Percentiles rank a stretch among this genome's conserved stretches.
These are phyloP conservation scores for Calypte anna DNA, from an alignment of 2,113 vertebrate genomes.

Conservation along the genomic window DNA sequence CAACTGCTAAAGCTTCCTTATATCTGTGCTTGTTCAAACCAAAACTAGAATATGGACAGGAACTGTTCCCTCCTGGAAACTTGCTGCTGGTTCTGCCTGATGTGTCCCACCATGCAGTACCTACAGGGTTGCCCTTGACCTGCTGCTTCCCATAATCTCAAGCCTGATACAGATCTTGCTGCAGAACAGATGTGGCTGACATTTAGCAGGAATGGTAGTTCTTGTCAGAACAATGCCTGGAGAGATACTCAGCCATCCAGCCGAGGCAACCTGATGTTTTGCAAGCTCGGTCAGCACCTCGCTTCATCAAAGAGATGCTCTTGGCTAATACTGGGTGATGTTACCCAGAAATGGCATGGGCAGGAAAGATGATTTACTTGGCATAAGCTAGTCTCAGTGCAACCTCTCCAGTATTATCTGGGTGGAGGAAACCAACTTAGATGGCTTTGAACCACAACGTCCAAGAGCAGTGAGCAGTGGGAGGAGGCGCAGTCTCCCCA, in stretches of 20 bases:
- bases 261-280: background rate
- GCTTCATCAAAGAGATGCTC: background rate
- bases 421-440: background rate
- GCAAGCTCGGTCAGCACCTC: constrained; percentile 33
- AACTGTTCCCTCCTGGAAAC: background rate
- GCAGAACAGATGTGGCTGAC: constrained; percentile 7
- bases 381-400: background rate
- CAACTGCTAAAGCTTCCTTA: background rate
- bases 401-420: background rate
- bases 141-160: background rate
- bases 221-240: constrained; percentile 25
- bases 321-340: background rate
- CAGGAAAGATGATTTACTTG: background rate
- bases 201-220: constrained; percentile 38
- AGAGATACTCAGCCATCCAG: constrained; percentile 2
- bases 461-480: rapidly evolving
- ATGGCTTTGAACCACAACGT: background rate
- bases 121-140: background rate
- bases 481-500: background rate
- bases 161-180: background rate
- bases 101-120: background rate
- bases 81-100: background rate
- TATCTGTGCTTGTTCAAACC: background rate
- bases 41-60: background rate
- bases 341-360: constrained; percentile 1